Evolutionary conservation across 2,113 vertebrate species (phyloP).

Genomic region (Nesogale talazaci): DNA sequence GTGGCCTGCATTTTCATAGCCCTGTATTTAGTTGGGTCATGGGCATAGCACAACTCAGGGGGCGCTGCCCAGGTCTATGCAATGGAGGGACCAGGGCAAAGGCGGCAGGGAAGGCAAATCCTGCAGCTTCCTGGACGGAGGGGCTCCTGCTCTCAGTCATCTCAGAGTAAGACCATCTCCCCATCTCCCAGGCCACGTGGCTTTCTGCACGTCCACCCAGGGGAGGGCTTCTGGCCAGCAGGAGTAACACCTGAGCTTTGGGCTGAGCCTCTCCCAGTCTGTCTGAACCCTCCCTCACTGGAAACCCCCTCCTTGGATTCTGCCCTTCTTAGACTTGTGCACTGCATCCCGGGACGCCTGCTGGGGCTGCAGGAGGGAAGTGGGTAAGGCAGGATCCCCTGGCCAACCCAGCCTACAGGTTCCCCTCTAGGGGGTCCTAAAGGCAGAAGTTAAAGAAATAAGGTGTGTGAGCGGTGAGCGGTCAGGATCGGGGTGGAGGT

Average conservation of each 20-base stretch:
- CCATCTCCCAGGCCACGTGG: background rate
- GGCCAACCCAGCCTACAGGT: background rate
- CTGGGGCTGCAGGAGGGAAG: background rate
- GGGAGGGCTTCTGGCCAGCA: background rate
- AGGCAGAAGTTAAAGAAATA: background rate
- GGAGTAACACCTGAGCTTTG: background rate
- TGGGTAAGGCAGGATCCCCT: background rate
- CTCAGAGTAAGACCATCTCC: background rate
- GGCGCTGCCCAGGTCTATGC: background rate
- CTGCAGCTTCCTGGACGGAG: background rate
- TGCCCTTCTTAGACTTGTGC: background rate
- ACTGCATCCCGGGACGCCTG: background rate
- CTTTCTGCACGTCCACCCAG: background rate
- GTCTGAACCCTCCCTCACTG: background rate
- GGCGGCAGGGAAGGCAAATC: background rate
- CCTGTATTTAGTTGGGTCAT: rapidly evolving
- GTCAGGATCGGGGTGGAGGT: background rate
- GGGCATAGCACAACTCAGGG: background rate
- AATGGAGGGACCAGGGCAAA: too few relatives aligned
- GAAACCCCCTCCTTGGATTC: background rate
- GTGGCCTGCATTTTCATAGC: background rate
- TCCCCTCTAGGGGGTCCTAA: background rate
- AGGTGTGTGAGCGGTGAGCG: too few relatives aligned
- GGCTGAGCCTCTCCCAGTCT: background rate
- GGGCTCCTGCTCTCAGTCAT: background rate